Conservation (phyloP, 2,797 vertebrate genomes). For the Sternarchorhynchus goeldii region DNA sequence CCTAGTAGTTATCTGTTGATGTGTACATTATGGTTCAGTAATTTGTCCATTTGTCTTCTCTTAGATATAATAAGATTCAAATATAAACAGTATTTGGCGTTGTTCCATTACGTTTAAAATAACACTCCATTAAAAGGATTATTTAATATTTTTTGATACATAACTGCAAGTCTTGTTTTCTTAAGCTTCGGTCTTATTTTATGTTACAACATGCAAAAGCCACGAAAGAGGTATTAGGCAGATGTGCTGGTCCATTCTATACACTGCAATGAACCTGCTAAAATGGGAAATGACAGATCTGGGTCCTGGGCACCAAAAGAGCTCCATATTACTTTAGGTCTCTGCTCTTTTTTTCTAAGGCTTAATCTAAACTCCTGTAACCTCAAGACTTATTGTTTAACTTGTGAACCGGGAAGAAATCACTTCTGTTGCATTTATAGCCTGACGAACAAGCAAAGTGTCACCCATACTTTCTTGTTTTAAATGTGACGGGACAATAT, state of each 20-base stretch:
- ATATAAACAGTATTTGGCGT: neutral
- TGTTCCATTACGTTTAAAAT: constrained; percentile 34
- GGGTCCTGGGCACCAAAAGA: constrained; percentile 24
- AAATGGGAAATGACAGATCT: constrained; percentile 46
- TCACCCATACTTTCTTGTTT: neutral
- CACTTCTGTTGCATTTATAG: constrained; percentile 16
- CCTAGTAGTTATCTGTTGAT: constrained; percentile 3
- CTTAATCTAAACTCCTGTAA: constrained; percentile 24
- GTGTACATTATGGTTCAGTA: constrained; percentile 10
- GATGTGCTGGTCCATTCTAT: constrained; percentile 24
- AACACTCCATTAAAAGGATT: constrained; percentile 28
- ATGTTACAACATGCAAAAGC: constrained; percentile 14
- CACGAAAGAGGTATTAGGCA: constrained; percentile 26
- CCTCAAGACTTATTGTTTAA: constrained; percentile 18
- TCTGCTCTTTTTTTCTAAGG: constrained; percentile 5
- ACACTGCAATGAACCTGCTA: constrained; percentile 31
- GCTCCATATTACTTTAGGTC: constrained; percentile 31
- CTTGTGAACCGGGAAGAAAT: constrained; percentile 5
- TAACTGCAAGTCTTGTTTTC: constrained; percentile 22
- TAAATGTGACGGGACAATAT: constrained; percentile 1
- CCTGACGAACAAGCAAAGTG: neutral
- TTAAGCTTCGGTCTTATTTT: constrained; percentile 23
- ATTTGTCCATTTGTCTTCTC: constrained; percentile 24
- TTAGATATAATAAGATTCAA: constrained; percentile 27
- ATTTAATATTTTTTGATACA: constrained; percentile 9